phyloP scores from a whole-genome alignment of 2,888 invertebrate genomes.

The Tenthredo scrophulariae region DNA sequence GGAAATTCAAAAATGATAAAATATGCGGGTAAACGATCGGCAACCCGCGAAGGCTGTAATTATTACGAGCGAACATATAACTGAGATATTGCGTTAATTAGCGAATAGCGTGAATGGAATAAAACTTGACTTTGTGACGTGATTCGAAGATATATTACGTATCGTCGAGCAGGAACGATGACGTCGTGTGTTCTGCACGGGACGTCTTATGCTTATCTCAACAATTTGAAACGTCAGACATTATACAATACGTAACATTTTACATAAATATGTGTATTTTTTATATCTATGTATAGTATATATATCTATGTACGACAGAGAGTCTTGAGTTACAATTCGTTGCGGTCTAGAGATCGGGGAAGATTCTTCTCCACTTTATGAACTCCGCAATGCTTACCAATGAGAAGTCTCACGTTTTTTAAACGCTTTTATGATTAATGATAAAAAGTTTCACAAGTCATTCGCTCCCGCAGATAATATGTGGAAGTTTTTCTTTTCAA shows the following conservation, averaged over 20 bases:
- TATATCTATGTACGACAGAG: not conserved
- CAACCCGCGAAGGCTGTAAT: not conserved
- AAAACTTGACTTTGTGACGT: not conserved
- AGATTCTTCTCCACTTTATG: not conserved
- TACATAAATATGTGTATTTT: not conserved
- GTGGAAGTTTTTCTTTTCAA: not conserved
- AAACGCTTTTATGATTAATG: not conserved
- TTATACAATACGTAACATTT: not conserved
- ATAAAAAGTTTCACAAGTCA: not conserved
- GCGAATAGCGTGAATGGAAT: slow-evolving; percentile 12
- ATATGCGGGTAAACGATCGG: not conserved
- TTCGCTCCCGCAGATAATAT: not conserved
- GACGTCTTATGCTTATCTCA: not conserved
- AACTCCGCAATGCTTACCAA: not conserved
- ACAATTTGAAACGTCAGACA: slow-evolving; percentile 11
- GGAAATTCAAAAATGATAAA: not conserved
- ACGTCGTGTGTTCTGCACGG: not conserved
- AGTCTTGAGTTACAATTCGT: slow-evolving; percentile 1
- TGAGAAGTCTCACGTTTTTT: not conserved
- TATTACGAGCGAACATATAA: not conserved
- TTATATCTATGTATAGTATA: not conserved
- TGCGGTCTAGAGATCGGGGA: not conserved
- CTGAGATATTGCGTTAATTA: slow-evolving; percentile 27
- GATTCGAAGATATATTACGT: not conserved
- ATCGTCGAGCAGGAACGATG: not conserved